Percentiles rank a stretch among this genome's conserved stretches.
phyloP scores from a whole-genome alignment of 2,113 vertebrate species.

The Opisthocomus hoazin region DNA sequence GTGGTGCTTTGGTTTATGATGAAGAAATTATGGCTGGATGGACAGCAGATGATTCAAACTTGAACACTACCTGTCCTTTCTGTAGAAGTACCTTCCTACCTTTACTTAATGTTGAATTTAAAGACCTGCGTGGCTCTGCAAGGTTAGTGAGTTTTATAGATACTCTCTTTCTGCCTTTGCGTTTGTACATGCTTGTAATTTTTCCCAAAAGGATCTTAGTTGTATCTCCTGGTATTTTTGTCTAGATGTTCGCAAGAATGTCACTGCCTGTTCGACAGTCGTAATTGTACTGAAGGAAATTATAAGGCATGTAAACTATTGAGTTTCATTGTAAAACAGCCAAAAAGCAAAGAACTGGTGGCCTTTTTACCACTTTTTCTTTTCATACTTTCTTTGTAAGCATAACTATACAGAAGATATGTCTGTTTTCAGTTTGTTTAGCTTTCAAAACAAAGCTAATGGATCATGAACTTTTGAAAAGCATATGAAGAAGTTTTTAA shows the following conservation, averaged over 20 bases:
- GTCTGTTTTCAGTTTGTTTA: neutral
- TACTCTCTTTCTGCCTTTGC: neutral
- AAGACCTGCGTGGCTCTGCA: constrained; percentile 84
- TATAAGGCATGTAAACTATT: neutral
- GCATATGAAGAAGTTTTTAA: neutral
- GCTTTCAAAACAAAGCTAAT: neutral
- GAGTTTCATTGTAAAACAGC: neutral
- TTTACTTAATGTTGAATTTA: constrained; percentile 92
- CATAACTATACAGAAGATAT: rapidly evolving
- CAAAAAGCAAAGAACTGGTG: neutral
- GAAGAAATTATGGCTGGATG: constrained; percentile 99
- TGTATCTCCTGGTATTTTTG: neutral
- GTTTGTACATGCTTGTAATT: neutral
- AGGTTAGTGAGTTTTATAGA: constrained; percentile 72
- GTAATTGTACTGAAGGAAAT: neutral
- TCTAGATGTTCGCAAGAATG: neutral
- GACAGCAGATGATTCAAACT: constrained; percentile 95
- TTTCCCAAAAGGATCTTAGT: neutral
- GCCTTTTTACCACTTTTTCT: neutral
- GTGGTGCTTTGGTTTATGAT: constrained; percentile 91
- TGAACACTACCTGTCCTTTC: constrained; percentile 95
- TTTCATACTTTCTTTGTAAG: neutral
- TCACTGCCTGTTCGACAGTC: rapidly evolving
- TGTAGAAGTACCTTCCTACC: constrained; percentile 91
- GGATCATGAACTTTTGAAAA: neutral